phyloP scores from a whole-genome alignment of 2,797 vertebrate genomes.

The Hydrophis major region DNA sequence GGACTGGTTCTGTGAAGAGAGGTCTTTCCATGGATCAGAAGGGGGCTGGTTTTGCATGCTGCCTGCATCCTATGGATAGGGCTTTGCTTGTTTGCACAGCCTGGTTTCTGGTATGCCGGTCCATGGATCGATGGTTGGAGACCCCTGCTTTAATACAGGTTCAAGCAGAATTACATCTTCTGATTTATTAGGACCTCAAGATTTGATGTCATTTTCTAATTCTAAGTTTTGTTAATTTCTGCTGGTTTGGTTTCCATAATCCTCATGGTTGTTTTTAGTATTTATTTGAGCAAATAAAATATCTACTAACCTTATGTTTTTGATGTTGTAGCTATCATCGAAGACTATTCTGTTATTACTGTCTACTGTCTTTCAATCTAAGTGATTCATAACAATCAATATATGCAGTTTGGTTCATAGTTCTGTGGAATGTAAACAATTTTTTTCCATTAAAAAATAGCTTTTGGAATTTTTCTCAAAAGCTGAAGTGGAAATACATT shows the following conservation, averaged over 20 bases:
- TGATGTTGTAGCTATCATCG: neutral
- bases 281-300: neutral
- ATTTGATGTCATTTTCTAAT: neutral
- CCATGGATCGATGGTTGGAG: neutral
- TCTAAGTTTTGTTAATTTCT: neutral
- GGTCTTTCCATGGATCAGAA: no score
- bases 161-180: neutral
- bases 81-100: no score
- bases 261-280: fast-evolving
- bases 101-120: no score
- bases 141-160: neutral
- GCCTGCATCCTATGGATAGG: no score
- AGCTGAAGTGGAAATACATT: constrained; percentile 16
- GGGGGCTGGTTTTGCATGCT: no score
- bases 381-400: constrained; percentile 21
- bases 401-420: constrained; percentile 27
- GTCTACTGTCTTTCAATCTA: constrained; percentile 16
- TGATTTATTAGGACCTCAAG: neutral
- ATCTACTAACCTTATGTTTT: neutral
- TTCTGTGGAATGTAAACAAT: constrained; percentile 34
- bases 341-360: neutral
- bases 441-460: constrained; percentile 26
- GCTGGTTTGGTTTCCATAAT: neutral
- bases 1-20: no score
- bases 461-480: constrained; percentile 24